Evolutionary conservation across 2,888 invertebrate species (phyloP), one percentile per base, ranked within the genome.

Genomic region (Drosophila histrio): DNA sequence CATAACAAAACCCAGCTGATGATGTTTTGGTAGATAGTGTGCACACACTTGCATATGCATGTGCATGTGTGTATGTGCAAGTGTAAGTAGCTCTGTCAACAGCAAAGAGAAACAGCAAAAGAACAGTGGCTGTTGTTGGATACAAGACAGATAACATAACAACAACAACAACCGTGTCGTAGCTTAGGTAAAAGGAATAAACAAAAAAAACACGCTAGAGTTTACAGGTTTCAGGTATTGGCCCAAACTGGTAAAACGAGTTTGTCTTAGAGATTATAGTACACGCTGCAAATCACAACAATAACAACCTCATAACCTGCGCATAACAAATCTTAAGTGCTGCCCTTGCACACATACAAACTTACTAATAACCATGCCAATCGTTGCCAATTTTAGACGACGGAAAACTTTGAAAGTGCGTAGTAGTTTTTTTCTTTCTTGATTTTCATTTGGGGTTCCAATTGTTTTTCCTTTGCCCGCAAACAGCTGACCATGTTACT

Each of bases 1-100:
- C 86, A 86, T 54, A 82, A 87, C 87, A 82, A 84, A 85, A 65
- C 70, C 74, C 82, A 82, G 82, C 82, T 82, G 82, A 87, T 82
- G 82, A 79, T 87, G 86, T 85, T 82, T 73, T 82, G 76, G 71
- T 85, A 77, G 85, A 79, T 79, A 79, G n/a, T n/a, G n/a, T 17
- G 30, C 19, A n/a, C 47, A 43, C 28, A 44, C 9, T 13, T n/a
- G 21, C n/a, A 13, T 11, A 19, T 21, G 13, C 24, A 7, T 15
- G 15, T 4, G 38, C n/a, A n/a, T 50, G 22, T 17, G 11, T 44
- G 15, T 17, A n/a, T 8, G 52, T 52, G 21, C 46, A 19, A 26
- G 28, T 41, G 43, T 57, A 56, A 63, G 69, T 69, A 30, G 69
- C 67, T 39, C 43, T 61, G 77, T 62, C 61, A 58, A 62, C 62